phyloP scores from a whole-genome alignment of 2,888 invertebrate species.

The Lycophotia porphyrea region DNA sequence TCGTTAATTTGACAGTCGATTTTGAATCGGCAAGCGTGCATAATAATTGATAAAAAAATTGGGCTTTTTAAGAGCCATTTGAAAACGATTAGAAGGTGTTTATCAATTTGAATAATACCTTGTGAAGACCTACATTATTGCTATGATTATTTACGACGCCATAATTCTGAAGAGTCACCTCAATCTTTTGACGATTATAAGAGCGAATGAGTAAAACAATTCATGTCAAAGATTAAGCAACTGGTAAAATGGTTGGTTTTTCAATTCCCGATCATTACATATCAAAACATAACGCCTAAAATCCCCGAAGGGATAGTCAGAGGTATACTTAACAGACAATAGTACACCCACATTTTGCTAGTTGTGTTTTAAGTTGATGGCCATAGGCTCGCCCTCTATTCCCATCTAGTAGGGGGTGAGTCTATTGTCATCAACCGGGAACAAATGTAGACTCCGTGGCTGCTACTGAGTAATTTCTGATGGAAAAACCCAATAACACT shows the following conservation, averaged over 20 bases:
- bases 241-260: background rate
- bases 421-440: too few relatives aligned
- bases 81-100: slow-evolving; percentile 20
- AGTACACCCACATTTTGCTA: too few relatives aligned
- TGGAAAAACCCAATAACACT: too few relatives aligned
- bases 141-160: background rate
- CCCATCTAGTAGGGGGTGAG: too few relatives aligned
- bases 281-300: too few relatives aligned
- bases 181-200: background rate
- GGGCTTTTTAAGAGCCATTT: slow-evolving; percentile 5
- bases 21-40: slow-evolving; percentile 23
- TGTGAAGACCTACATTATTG: slow-evolving; percentile 13
- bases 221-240: background rate
- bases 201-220: background rate
- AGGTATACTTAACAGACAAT: too few relatives aligned
- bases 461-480: too few relatives aligned
- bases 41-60: slow-evolving; percentile 22
- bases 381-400: too few relatives aligned
- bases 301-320: too few relatives aligned
- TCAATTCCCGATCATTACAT: background rate
- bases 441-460: too few relatives aligned
- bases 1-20: slow-evolving; percentile 17
- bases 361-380: too few relatives aligned
- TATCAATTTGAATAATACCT: slow-evolving; percentile 8
- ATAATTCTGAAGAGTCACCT: slow-evolving; percentile 11